A percentile compares a stretch with the other conserved stretches of the same genome.
Evolutionary conservation across 2,797 vertebrate species (phyloP).

Genomic region (Geotria australis): DNA sequence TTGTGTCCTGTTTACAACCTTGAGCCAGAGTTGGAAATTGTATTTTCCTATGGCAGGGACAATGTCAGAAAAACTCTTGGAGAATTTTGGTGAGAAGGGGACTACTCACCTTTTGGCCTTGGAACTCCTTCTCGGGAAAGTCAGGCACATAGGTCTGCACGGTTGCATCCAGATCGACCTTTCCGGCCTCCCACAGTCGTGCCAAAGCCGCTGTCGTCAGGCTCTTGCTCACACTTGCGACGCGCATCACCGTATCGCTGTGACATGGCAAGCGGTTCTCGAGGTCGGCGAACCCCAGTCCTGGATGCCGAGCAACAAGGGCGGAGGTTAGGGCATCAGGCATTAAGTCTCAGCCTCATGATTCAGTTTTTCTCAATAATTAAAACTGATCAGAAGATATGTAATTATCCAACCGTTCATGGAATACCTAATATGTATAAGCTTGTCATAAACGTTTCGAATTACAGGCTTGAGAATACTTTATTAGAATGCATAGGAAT

Average conservation of each 20-base stretch:
- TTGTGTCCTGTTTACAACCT: too few relatives aligned
- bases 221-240: conserved; percentile 88
- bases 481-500: too few relatives aligned
- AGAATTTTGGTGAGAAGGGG: too few relatives aligned
- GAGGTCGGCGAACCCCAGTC: conserved; percentile 61
- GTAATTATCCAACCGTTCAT: background rate
- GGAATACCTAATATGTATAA: conserved; percentile 2
- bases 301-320: conserved; percentile 9
- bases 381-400: background rate
- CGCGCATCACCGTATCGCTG: conserved; percentile 52
- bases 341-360: too few relatives aligned
- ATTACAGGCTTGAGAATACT: too few relatives aligned
- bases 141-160: conserved; percentile 79
- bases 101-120: conserved; percentile 38
- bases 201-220: conserved; percentile 57
- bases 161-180: conserved; percentile 52
- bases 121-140: conserved; percentile 63
- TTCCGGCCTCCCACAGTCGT: conserved; percentile 55
- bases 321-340: too few relatives aligned
- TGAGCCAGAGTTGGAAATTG: too few relatives aligned
- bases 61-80: too few relatives aligned
- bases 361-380: background rate
- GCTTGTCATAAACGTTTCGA: background rate
- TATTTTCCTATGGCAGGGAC: too few relatives aligned
- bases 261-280: conserved; percentile 59